These are phyloP conservation scores for Merluccius polli DNA, from an alignment of 2,797 vertebrate genomes.

Conservation along the genomic window DNA sequence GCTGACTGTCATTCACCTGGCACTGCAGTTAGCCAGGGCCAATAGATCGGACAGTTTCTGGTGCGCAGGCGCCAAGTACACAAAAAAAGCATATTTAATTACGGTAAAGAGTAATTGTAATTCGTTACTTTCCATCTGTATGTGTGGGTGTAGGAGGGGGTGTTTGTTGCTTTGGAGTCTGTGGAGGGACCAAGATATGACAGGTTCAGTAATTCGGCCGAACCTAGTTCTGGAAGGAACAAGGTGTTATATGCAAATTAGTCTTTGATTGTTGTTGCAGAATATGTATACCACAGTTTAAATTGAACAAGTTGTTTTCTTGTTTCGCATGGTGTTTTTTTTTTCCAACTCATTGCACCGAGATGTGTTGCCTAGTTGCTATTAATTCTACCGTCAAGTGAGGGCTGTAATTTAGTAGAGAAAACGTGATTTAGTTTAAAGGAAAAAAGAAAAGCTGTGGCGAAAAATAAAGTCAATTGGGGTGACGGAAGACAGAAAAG, in stretches of 20 bases:
- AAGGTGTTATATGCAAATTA: not conserved
- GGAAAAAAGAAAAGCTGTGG: not conserved
- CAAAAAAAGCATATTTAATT: too few species aligned
- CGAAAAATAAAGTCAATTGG: not conserved
- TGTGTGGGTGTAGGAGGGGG: not conserved
- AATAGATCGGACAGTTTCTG: too few species aligned
- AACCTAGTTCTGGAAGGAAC: not conserved
- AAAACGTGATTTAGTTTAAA: not conserved
- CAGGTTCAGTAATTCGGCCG: not conserved
- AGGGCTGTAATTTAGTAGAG: not conserved
- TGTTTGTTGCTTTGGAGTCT: not conserved
- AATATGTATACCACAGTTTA: not conserved
- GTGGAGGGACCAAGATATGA: not conserved
- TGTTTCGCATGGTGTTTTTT: not conserved
- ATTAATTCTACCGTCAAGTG: not conserved
- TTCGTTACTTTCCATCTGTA: too few species aligned
- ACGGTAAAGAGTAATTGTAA: too few species aligned
- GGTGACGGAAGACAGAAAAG: not conserved
- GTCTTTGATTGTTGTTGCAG: not conserved
- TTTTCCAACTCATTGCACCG: not conserved
- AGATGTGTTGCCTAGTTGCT: not conserved
- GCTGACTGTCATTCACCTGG: too few species aligned
- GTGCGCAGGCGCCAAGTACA: too few species aligned
- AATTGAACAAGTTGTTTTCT: constrained; percentile 1
- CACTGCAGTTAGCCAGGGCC: too few species aligned